Percentiles rank a stretch among this genome's conserved stretches.
phyloP scores from a whole-genome alignment of 2,113 vertebrate species.

The Lamprologus ornatipinnis region DNA sequence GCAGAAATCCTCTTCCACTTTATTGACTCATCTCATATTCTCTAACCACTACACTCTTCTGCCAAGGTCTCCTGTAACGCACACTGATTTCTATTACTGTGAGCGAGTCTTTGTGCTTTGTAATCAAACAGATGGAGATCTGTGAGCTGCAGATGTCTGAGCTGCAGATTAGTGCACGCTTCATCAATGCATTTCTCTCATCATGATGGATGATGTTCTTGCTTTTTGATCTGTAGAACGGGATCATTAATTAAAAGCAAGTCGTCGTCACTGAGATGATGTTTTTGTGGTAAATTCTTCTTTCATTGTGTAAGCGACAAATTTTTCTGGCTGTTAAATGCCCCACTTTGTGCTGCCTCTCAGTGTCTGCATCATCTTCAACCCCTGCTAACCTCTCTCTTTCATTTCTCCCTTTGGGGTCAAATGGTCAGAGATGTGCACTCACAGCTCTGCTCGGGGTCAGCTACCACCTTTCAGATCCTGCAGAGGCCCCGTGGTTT shows the following conservation, averaged over 20 bases:
- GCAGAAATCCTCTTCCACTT: not conserved
- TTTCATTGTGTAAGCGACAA: not conserved
- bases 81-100: not conserved
- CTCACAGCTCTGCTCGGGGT: constrained; percentile 15
- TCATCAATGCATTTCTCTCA: not conserved
- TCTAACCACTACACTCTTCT: not conserved
- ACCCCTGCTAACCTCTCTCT: not conserved
- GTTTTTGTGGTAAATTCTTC: not conserved
- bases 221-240: not conserved
- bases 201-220: not conserved
- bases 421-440: constrained; percentile 32
- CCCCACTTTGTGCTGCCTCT: not conserved
- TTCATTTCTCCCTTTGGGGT: not conserved
- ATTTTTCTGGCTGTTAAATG: not conserved
- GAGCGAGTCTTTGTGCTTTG: constrained; percentile 4
- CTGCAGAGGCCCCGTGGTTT: not conserved
- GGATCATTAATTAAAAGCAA: not conserved
- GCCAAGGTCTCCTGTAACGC: not conserved
- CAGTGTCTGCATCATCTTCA: not conserved
- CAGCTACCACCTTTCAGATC: constrained; percentile 1
- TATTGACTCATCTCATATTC: not conserved
- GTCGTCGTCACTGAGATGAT: not conserved
- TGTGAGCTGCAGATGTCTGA: constrained; percentile 5
- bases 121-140: not conserved
- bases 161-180: not conserved